A percentile compares a stretch with the other conserved stretches of the same genome.
Evolutionary conservation across 2,797 vertebrate genomes (phyloP).

Genomic region (Geotrypetes seraphini): DNA sequence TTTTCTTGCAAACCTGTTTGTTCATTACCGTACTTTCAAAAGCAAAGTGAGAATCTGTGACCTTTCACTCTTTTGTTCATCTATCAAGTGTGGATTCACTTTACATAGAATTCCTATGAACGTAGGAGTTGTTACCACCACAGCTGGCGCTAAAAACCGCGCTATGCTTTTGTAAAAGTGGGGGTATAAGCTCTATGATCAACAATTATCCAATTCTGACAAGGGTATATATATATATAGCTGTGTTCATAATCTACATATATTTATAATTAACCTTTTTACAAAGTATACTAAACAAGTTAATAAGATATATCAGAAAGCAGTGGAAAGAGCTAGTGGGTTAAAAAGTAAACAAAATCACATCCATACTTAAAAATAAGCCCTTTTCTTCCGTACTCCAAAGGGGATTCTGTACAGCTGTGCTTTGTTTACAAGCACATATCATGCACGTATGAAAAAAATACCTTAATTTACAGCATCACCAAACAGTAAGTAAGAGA

Average conservation of each 20-base stretch:
- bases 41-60: too few relatives aligned
- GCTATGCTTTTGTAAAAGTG: too few relatives aligned
- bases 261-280: constrained; percentile 70
- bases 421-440: constrained; percentile 18
- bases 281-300: constrained; percentile 46
- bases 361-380: constrained; percentile 39
- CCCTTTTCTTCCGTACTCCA: constrained; percentile 14
- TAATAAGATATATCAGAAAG: constrained; percentile 74
- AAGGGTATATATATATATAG: too few relatives aligned
- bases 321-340: constrained; percentile 66
- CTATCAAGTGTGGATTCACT: constrained; percentile 36
- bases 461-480: too few relatives aligned
- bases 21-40: too few relatives aligned
- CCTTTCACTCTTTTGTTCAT: constrained; percentile 35
- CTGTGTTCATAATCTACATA: constrained; percentile 48
- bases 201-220: constrained; percentile 40
- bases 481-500: too few relatives aligned
- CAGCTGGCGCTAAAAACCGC: too few relatives aligned
- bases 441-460: too few relatives aligned
- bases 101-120: too few relatives aligned
- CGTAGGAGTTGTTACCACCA: too few relatives aligned
- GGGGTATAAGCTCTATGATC: constrained; percentile 35
- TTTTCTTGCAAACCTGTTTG: too few relatives aligned
- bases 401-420: constrained; percentile 19
- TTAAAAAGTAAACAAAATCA: constrained; percentile 46